phyloP scores from a whole-genome alignment of 35 echinoderm and acorn worm species.

The Eucidaris tribuloides region DNA sequence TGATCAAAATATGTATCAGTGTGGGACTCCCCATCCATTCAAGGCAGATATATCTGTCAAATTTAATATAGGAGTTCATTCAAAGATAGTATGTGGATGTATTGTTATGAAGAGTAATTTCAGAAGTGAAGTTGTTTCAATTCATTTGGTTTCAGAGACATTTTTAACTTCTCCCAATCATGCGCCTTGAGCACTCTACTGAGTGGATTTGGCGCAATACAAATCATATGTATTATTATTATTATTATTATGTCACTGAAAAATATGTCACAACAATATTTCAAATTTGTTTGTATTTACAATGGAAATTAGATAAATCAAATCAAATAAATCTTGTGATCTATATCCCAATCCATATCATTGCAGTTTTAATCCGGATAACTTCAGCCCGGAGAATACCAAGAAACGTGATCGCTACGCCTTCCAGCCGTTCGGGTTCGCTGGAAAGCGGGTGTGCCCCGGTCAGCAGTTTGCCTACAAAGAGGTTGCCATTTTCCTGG shows the following conservation, averaged over 20 bases:
- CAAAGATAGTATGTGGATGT: too few relatives aligned
- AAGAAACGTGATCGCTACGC: conserved; percentile 20
- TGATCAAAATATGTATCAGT: too few relatives aligned
- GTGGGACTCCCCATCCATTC: too few relatives aligned
- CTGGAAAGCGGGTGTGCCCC: conserved; percentile 71
- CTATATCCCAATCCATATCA: not conserved
- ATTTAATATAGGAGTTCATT: too few relatives aligned
- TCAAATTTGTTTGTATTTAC: not conserved
- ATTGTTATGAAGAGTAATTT: too few relatives aligned
- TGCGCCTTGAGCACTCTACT: too few relatives aligned
- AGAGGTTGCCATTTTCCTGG: conserved; percentile 74
- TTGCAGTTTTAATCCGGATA: conserved; percentile 70
- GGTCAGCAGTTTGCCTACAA: conserved; percentile 64
- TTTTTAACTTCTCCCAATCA: not conserved
- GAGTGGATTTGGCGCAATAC: too few relatives aligned
- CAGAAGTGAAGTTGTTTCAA: too few relatives aligned
- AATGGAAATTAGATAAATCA: not conserved
- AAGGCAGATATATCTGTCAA: too few relatives aligned
- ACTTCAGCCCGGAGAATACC: conserved; percentile 52
- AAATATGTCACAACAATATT: not conserved
- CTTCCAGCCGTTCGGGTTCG: conserved; percentile 69
- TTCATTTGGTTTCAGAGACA: too few relatives aligned
- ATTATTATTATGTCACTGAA: not conserved
- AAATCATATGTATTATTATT: too few relatives aligned
- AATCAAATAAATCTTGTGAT: not conserved